Percentiles rank a stretch among this genome's conserved stretches.
phyloP scores from a whole-genome alignment of 2,797 vertebrate genomes.

The Gymnothorax javanicus region DNA sequence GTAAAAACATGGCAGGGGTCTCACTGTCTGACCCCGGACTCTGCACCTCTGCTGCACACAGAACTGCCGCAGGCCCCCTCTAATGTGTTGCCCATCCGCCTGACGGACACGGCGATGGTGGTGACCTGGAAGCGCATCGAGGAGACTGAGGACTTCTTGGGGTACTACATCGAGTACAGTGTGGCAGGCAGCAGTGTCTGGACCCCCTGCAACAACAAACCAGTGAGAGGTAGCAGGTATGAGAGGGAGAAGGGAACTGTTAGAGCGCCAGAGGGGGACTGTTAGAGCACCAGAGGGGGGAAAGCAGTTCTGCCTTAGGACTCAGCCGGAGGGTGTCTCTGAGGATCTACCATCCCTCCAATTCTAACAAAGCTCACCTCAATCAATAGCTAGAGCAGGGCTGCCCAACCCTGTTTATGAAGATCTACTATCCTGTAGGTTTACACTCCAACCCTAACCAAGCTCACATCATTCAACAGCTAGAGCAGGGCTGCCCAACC shows the following conservation, averaged over 20 bases:
- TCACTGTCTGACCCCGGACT: too few species aligned
- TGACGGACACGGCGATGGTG: constrained; percentile 88
- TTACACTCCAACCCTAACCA: too few species aligned
- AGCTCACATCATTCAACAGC: too few species aligned
- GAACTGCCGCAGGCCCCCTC: constrained; percentile 88
- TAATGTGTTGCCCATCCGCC: constrained; percentile 79
- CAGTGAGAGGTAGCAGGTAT: constrained; percentile 90
- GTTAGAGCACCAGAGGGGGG: background rate
- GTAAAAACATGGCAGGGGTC: too few species aligned
- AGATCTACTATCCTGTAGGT: too few species aligned
- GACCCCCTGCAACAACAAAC: constrained; percentile 96
- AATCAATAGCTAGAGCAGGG: too few species aligned
- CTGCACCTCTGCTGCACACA: constrained; percentile 47
- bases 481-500: too few species aligned
- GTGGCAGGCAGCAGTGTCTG: constrained; percentile 82
- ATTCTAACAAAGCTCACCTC: too few species aligned
- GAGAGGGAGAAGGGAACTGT: background rate
- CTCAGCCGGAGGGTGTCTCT: too few species aligned
- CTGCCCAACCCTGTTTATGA: too few species aligned
- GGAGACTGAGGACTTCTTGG: constrained; percentile 77
- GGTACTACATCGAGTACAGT: constrained; percentile 90
- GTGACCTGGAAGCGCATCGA: constrained; percentile 86
- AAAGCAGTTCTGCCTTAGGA: background rate
- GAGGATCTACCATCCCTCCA: too few species aligned
- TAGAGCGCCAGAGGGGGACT: background rate